Evolutionary conservation across 2,113 vertebrate species (phyloP).

Genomic region (Etia nguti): DNA sequence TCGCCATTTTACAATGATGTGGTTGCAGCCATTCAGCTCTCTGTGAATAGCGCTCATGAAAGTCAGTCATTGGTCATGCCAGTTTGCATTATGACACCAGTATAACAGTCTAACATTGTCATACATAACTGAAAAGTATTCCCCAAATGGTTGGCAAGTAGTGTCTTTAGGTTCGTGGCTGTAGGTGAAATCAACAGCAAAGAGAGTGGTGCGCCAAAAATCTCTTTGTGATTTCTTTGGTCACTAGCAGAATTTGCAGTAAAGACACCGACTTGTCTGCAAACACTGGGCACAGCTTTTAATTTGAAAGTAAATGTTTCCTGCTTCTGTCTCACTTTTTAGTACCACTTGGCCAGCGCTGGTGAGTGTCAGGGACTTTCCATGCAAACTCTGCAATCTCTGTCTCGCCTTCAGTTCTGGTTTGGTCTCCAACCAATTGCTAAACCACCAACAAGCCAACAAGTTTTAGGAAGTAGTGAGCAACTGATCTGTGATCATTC

Average conservation of each 20-base stretch:
- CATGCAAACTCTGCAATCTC: background rate
- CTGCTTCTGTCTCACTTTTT: background rate
- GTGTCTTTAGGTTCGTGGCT: background rate
- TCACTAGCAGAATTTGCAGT: background rate
- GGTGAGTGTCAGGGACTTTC: background rate
- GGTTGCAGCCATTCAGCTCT: background rate
- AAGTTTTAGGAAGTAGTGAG: background rate
- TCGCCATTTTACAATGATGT: background rate
- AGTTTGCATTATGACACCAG: background rate
- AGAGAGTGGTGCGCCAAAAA: background rate
- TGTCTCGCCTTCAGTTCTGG: background rate
- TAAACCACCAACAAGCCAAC: background rate
- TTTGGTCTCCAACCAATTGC: background rate
- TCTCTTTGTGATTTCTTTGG: background rate
- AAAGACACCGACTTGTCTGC: background rate
- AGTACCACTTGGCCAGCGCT: rapidly evolving
- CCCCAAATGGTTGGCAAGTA: background rate
- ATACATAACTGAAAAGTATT: background rate
- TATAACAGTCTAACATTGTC: background rate
- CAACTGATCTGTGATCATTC: background rate
- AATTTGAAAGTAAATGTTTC: background rate
- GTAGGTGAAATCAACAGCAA: background rate
- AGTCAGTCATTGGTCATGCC: background rate
- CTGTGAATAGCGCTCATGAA: background rate
- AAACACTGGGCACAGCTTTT: background rate